phyloP scores from a whole-genome alignment of 2,888 invertebrate species.

The Ernsta delagoae region DNA sequence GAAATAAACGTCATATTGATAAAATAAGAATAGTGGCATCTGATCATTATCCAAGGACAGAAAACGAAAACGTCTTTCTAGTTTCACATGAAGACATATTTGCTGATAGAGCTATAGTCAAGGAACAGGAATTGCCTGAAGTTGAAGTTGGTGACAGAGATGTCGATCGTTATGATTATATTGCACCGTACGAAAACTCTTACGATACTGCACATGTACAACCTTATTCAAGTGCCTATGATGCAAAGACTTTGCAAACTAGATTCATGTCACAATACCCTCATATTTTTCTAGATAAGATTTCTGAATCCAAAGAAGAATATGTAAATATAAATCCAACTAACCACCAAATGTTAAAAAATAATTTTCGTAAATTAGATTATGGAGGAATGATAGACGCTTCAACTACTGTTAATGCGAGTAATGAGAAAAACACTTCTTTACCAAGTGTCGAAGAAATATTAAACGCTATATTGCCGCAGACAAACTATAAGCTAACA shows the following conservation, averaged over 20 bases:
- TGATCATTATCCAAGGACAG: conserved; percentile 47
- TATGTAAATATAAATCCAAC: conserved; percentile 25
- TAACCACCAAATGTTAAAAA: conserved; percentile 18
- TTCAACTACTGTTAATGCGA: conserved; percentile 27
- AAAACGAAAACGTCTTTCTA: conserved; percentile 4
- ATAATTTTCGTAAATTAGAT: conserved; percentile 2
- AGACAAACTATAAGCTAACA: conserved; percentile 63
- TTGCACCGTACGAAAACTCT: conserved; percentile 46
- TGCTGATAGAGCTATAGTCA: conserved; percentile 59
- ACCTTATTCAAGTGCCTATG: conserved; percentile 47
- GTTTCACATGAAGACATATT: conserved; percentile 63
- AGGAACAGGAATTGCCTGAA: conserved; percentile 52
- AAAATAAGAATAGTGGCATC: conserved; percentile 67
- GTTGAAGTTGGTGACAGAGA: conserved; percentile 44
- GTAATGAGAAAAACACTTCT: conserved; percentile 38
- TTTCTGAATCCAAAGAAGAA: conserved; percentile 50
- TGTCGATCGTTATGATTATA: conserved; percentile 45
- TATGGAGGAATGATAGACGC: conserved; percentile 10
- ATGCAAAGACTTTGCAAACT: conserved; percentile 54
- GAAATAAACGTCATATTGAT: conserved; percentile 65
- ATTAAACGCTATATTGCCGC: conserved; percentile 51
- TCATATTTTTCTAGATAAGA: conserved; percentile 67
- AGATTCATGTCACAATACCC: conserved; percentile 71
- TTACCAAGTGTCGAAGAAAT: conserved; percentile 49
- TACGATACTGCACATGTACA: conserved; percentile 39